Base-by-base conservation (phyloP, 2,113 vertebrate species). In the Dascyllus trimaculatus region DNA sequence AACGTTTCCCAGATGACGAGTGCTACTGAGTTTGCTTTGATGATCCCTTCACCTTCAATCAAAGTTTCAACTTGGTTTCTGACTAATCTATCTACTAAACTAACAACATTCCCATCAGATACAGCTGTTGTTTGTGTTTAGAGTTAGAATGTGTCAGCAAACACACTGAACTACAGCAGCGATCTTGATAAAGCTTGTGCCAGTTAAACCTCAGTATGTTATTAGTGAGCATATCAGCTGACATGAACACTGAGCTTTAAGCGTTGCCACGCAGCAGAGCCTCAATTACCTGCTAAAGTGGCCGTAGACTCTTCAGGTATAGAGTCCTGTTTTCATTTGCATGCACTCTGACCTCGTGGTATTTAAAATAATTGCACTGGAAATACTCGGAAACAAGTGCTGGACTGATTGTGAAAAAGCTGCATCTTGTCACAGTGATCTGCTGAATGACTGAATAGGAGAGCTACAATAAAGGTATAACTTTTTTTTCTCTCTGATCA, bases 291-390 rank as follows among this genome's bases (percentile, higher is more conserved):
- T 46, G 19, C 43, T 57, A 25, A 70, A 57, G 53, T 56, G 22
- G 51, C 18, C 15, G 4, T 15, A 57, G 22, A 45, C 19, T 49
- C 62, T 66, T 38, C 32, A 67, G 35, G 32, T 67, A 57, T 3
- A n/a, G 32, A 24, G 38, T 62, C 19, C 6, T 68, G 19, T 15
- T 35, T 65, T 32, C 35, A 65, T 56, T 8, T 22, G 3, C 22
- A 13, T 57, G 49, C n/a, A 14, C 59, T 69, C 35, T 45, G 19
- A 9, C 17, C 24, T 29, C 1, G 11, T 54, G 46, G n/a, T 45
- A 21, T 71, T 74, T 64, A 48, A 60, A 74, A 64, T 56, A 46
- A 54, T 40, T 40, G 38, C 21, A 59, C 25, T 35, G 7, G 15
- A 48, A 7, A 18, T 13, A 11, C 4, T 62, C 8, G 22, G 32